Evolutionary conservation across 1,140 invertebrate species (phyloP), one percentile per base, ranked within the genome.

Genomic region (Brachionus plicatilis): DNA sequence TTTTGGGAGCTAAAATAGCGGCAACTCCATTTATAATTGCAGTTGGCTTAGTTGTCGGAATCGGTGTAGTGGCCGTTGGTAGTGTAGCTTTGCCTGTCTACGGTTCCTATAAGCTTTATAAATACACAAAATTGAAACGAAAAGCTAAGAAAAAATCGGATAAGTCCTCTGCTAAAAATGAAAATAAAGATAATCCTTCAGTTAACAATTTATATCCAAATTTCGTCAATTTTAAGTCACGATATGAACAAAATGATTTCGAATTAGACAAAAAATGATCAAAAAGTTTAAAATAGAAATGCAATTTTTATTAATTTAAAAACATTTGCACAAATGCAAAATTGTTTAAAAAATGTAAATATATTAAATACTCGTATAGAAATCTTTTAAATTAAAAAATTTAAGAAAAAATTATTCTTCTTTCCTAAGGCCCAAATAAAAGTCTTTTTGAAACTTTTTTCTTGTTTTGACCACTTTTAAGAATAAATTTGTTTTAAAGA

Each of bases 1-100:
- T 90, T 7, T 88, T 91, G 88, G 88, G 87, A 86, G 87, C 86
- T n/a, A 90, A 90, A 85, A 45, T 90, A 27, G 79, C 90, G 11
- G 87, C 87, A 27, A 87, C 87, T 3, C 86, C 89, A 2, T 72
- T 88, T 1, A 45, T 90, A 14, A 86, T 86, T 8, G 86, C 87
- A 3, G 65, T 90, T 14, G 88, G 87, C 20, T 85, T 88, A 0
- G 87, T 83, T 6, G 45, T 76, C 12, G 72, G 72, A 41, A 14
- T 41, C 0, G 76, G 50, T 80, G 50, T 37, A 8, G 17, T 60
- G 9, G 76, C 20, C n/a, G 29, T 37, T 41, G 50, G 50, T 27
- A 50, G 17, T 41, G 29, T 80, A 9, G 76, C 50, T 33, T 17
- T 80, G 11, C 76, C 76, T 7, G 33, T 60, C 41, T 80, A 80